These are phyloP conservation scores for Archilochus colubris DNA, from an alignment of 2,113 vertebrate species.

Conservation along the genomic window DNA sequence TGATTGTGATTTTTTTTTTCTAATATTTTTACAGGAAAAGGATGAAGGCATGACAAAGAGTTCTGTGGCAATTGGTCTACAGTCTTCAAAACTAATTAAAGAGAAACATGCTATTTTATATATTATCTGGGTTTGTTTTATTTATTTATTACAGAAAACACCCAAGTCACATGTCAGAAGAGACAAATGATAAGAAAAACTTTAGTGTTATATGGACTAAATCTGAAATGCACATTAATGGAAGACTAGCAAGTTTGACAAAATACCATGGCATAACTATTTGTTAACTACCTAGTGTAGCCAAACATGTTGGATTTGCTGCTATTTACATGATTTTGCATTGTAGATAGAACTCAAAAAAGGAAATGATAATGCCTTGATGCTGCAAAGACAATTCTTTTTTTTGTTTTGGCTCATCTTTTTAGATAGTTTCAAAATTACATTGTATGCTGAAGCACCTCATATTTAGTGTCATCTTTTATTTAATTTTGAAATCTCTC, in stretches of 20 bases:
- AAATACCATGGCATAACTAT: constrained; percentile 66
- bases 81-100: constrained; percentile 21
- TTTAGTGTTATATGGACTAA: constrained; percentile 11
- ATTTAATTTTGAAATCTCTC: constrained; percentile 48
- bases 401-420: neutral
- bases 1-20: neutral
- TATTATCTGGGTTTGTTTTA: neutral
- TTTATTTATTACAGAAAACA: constrained; percentile 7
- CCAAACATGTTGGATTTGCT: constrained; percentile 69
- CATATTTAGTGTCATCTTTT: constrained; percentile 16
- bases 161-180: neutral
- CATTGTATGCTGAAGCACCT: neutral
- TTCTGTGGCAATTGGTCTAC: neutral
- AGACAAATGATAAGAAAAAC: neutral
- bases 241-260: constrained; percentile 36
- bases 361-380: constrained; percentile 32
- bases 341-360: constrained; percentile 31
- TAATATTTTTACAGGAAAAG: neutral
- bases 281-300: constrained; percentile 64
- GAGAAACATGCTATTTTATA: neutral
- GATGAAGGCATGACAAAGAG: neutral
- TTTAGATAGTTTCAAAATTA: constrained; percentile 38
- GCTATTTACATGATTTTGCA: constrained; percentile 59
- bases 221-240: constrained; percentile 46
- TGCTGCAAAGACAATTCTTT: constrained; percentile 14